These are phyloP conservation scores for Cheilosia grossa DNA, from an alignment of 2,888 invertebrate species.

Conservation along the genomic window DNA sequence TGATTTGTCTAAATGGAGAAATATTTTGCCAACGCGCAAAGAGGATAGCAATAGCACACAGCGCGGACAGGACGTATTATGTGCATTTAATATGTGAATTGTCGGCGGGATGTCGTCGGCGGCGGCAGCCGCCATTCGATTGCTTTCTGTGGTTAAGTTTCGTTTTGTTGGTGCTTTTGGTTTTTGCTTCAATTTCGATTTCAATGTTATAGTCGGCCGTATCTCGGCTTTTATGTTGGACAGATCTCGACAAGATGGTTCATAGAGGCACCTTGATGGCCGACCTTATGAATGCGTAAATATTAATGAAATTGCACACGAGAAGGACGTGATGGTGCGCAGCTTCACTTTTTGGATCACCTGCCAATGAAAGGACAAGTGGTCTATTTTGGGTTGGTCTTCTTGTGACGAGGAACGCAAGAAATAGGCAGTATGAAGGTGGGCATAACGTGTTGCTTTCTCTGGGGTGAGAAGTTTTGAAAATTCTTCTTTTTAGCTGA, in stretches of 20 bases:
- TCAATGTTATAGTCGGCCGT: constrained; percentile 13
- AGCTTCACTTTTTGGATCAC: constrained; percentile 27
- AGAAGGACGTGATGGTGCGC: neutral
- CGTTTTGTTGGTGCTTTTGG: constrained; percentile 51
- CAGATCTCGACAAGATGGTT: constrained; percentile 6
- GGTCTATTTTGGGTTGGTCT: neutral
- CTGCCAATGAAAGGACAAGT: neutral
- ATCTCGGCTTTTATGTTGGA: neutral
- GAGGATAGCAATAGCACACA: neutral
- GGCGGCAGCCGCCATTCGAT: constrained; percentile 64
- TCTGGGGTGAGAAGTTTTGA: too few species aligned
- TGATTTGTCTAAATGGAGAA: constrained; percentile 73
- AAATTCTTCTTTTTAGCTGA: too few species aligned
- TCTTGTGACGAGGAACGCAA: too few species aligned
- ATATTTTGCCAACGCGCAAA: constrained; percentile 56
- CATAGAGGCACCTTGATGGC: constrained; percentile 16
- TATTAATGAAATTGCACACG: constrained; percentile 48
- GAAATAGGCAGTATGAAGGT: too few species aligned
- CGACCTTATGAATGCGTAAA: constrained; percentile 62
- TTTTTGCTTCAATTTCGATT: constrained; percentile 41
- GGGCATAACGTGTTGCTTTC: too few species aligned
- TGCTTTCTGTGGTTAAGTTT: constrained; percentile 75
- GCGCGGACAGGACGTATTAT: constrained; percentile 28
- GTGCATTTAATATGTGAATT: constrained; percentile 67
- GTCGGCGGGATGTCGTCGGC: constrained; percentile 65